phyloP scores from a whole-genome alignment of 2,888 invertebrate genomes.

The Andrena marginata region DNA sequence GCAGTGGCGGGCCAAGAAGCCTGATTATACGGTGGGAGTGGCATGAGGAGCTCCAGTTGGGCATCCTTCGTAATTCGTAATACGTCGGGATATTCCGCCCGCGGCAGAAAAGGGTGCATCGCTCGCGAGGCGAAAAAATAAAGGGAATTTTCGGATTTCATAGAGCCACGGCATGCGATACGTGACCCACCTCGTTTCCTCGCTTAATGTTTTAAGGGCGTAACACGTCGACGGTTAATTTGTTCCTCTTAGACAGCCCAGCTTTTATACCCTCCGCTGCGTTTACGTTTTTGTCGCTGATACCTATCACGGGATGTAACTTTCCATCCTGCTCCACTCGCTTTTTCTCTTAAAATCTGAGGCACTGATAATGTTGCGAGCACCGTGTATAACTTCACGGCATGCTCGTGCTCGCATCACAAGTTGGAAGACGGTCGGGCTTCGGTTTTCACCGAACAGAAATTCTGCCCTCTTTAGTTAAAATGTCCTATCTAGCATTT shows the following conservation, averaged over 20 bases:
- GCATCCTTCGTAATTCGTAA: slow-evolving; percentile 65
- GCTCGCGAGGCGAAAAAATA: slow-evolving; percentile 8
- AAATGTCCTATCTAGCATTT: no score
- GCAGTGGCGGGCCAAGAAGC: slow-evolving; percentile 71
- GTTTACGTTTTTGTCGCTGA: no score
- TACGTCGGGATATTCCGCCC: slow-evolving; percentile 58
- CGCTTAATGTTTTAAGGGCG: slow-evolving; percentile 18
- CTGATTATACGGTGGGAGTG: slow-evolving; percentile 77
- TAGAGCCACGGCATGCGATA: slow-evolving; percentile 42
- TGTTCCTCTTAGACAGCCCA: slow-evolving; percentile 2
- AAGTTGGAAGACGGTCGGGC: no score
- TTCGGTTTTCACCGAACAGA: no score
- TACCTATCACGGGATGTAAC: no score
- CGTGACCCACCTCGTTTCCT: slow-evolving; percentile 2
- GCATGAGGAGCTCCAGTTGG: slow-evolving; percentile 74
- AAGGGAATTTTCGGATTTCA: slow-evolving; percentile 48
- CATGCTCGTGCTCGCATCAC: no score
- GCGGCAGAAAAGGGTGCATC: slow-evolving; percentile 47
- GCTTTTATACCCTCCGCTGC: no score
- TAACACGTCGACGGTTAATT: slow-evolving; percentile 18
- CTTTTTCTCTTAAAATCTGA: no score
- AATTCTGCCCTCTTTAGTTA: no score
- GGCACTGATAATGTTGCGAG: no score
- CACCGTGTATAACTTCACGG: no score
- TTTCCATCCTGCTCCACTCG: no score